A percentile compares a stretch with the other conserved stretches of the same genome.
Conservation (phyloP, 2,888 invertebrate genomes). For the Melangyna quadrimaculata region DNA sequence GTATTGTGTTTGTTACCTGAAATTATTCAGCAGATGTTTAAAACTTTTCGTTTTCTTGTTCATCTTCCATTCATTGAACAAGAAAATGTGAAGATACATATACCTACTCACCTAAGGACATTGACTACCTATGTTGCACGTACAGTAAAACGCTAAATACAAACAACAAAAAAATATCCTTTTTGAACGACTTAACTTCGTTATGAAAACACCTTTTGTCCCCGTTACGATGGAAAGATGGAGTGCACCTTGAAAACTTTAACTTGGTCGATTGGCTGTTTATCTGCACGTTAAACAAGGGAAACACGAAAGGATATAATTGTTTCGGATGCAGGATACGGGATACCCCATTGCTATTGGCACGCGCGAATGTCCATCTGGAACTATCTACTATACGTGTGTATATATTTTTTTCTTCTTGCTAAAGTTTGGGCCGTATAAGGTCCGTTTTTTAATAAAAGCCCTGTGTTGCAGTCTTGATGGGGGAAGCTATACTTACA, state of each 20-base stretch:
- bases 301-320: slow-evolving; percentile 7
- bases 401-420: background rate
- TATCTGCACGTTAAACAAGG: slow-evolving; percentile 18
- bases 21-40: slow-evolving; percentile 40
- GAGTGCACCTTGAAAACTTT: slow-evolving; percentile 28
- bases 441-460: background rate
- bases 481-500: background rate
- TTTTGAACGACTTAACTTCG: slow-evolving; percentile 7
- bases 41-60: slow-evolving; percentile 13
- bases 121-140: background rate
- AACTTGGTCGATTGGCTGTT: slow-evolving; percentile 2
- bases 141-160: background rate
- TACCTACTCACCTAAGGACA: background rate
- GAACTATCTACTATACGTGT: too few species aligned
- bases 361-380: slow-evolving; percentile 55
- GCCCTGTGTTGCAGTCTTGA: background rate
- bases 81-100: slow-evolving; percentile 7
- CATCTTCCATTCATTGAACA: slow-evolving; percentile 29
- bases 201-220: slow-evolving; percentile 33
- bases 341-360: slow-evolving; percentile 48
- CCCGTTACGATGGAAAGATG: background rate
- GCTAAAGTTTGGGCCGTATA: background rate
- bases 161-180: background rate
- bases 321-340: slow-evolving; percentile 25
- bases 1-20: slow-evolving; percentile 12